These are phyloP conservation scores for Circaetus cinerascens DNA, from an alignment of 2,113 vertebrate genomes.

Conservation along the genomic window DNA sequence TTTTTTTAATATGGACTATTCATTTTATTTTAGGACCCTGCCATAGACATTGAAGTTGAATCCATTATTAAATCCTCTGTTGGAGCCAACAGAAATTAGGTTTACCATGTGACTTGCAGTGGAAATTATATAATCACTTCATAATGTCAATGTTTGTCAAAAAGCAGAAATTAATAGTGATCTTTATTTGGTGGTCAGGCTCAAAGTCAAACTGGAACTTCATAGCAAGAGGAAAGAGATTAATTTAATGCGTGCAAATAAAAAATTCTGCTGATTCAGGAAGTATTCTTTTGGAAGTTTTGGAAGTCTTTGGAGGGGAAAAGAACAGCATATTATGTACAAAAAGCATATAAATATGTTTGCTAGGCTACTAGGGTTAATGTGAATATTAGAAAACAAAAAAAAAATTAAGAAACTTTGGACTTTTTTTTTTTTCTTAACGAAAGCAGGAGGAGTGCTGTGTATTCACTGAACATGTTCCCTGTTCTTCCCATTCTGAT, in stretches of 20 bases:
- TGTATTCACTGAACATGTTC: not conserved
- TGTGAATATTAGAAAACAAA: not conserved
- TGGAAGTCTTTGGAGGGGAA: not conserved
- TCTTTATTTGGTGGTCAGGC: conserved; percentile 21
- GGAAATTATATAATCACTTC: not conserved
- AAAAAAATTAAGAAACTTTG: not conserved
- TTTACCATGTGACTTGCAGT: not conserved
- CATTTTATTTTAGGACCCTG: not conserved
- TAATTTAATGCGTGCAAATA: not conserved
- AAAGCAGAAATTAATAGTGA: conserved; percentile 10
- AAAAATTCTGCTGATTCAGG: conserved; percentile 7
- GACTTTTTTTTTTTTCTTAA: not conserved
- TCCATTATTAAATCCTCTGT: not conserved
- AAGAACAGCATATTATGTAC: not conserved
- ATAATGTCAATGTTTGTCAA: not conserved
- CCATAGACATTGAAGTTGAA: not conserved
- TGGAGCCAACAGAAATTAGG: not conserved
- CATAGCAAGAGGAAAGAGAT: not conserved
- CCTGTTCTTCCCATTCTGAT: not conserved
- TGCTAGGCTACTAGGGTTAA: not conserved
- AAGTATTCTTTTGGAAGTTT: not conserved
- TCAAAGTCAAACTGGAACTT: conserved; percentile 21
- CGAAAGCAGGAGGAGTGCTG: not conserved
- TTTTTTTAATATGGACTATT: not conserved
- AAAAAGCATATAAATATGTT: not conserved